Base-by-base conservation (phyloP, 2,113 vertebrate species). In the Oryzias woworae region DNA sequence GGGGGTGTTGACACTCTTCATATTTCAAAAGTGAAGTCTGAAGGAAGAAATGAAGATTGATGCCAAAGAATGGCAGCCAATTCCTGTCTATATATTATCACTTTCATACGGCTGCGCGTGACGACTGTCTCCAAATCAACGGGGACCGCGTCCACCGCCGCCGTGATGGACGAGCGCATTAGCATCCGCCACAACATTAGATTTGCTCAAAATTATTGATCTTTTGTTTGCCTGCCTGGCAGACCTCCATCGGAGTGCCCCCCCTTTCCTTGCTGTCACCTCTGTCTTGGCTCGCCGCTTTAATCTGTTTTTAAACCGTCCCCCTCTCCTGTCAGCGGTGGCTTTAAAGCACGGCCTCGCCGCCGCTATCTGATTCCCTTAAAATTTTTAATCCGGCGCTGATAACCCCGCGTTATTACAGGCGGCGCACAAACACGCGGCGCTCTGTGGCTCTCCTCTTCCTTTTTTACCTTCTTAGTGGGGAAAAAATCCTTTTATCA, bases 401-500 rank as follows among this genome's bases (percentile, higher is more conserved):
- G 92, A 92, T 93, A 92, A 92, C 91, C 85, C 86, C 81, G 82
- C 86, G 89, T 96, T 97, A 96, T 96, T 96, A 94, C 92, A 81
- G 92, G 36, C 36, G 36, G 36, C 36, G 36, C 36, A 36, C 36
- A 36, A 36, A 92, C 92, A 91, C 93, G 92, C 93, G 90, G 26
- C 92, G 80, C 94, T 95, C 92, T 92, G 94, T 94, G 94, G 94
- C 95, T 95, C 96, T 95, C 94, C 93, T 75, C 97, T 96, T 97
- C 96, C 94, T 95, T 83, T 88, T 89, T 90, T 96, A 98, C 96
- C 96, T 98, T 98, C 95, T 97, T 98, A 96, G 95, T 95, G 95
- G 94, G 94, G 89, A 95, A 90, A 87, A 98, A 98, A 98, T 96
- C 96, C 96, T 98, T 98, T 98, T 98, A 98, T 98, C 96, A 98